Conservation (phyloP, 2,113 vertebrate species). For the Pelecanus crispus region DNA sequence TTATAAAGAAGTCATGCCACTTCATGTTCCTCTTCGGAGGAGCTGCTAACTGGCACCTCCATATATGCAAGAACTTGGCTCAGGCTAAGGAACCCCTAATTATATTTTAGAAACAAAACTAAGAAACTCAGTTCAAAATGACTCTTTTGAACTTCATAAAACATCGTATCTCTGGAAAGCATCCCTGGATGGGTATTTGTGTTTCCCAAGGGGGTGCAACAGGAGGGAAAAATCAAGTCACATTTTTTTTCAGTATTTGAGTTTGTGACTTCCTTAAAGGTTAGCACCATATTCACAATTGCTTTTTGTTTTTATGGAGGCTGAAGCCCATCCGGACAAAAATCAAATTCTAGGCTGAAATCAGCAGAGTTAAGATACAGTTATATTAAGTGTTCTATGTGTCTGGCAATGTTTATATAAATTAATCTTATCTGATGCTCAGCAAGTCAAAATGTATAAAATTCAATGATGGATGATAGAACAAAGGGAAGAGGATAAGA, state of each 20-base stretch:
- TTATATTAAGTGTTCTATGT: conserved; percentile 14
- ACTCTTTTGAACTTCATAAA: conserved; percentile 27
- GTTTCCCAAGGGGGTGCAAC: background rate
- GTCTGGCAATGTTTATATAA: conserved; percentile 24
- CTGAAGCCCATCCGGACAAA: background rate
- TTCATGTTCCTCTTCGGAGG: background rate
- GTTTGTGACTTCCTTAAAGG: background rate
- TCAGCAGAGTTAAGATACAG: conserved; percentile 24
- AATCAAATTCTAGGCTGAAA: conserved; percentile 31
- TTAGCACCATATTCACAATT: background rate
- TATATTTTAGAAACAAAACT: conserved; percentile 43
- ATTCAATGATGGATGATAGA: background rate
- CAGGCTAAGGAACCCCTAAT: background rate
- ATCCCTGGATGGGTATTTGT: background rate
- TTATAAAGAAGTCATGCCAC: conserved; percentile 27
- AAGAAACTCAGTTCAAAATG: conserved; percentile 25
- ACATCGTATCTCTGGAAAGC: conserved; percentile 16
- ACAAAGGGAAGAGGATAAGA: background rate
- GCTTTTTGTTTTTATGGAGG: background rate
- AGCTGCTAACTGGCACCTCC: background rate
- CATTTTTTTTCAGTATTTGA: background rate
- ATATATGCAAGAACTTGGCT: conserved; percentile 22
- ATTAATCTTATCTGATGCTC: conserved; percentile 9
- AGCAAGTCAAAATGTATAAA: conserved; percentile 29
- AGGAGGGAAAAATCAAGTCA: background rate